phyloP scores from a whole-genome alignment of 1,140 invertebrate species.

The Sminthurinus signatus region DNA sequence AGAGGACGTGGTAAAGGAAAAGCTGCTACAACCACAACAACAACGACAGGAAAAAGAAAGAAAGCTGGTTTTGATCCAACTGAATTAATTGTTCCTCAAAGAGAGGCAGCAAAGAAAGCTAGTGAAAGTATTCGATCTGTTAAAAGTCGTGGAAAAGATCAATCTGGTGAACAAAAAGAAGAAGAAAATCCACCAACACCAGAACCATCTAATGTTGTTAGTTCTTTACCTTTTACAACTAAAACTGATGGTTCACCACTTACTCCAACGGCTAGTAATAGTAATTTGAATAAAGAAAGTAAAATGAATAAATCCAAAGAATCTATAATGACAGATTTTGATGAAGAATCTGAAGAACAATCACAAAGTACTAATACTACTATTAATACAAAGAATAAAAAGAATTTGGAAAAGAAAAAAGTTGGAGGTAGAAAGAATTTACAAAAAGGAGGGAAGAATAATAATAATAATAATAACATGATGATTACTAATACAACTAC shows the following conservation, averaged over 20 bases:
- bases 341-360: background rate
- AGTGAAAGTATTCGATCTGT: constrained; percentile 68
- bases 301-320: constrained; percentile 13
- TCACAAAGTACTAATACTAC: background rate
- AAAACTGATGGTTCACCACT: background rate
- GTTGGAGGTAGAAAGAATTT: background rate
- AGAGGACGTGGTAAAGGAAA: constrained; percentile 21
- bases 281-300: background rate
- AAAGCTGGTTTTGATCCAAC: constrained; percentile 57
- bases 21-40: background rate
- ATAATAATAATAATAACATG: background rate
- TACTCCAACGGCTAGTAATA: background rate
- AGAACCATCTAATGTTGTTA: background rate
- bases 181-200: too few relatives aligned
- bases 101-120: constrained; percentile 83
- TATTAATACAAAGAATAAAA: background rate
- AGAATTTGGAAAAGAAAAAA: background rate
- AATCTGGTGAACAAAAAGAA: too few relatives aligned
- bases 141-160: constrained; percentile 14
- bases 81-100: constrained; percentile 79
- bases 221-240: background rate
- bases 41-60: constrained; percentile 44
- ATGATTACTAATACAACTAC: background rate
- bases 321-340: background rate
- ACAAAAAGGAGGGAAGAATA: background rate